phyloP scores from a whole-genome alignment of 2,113 vertebrate genomes.

The Craseonycteris thonglongyai region DNA sequence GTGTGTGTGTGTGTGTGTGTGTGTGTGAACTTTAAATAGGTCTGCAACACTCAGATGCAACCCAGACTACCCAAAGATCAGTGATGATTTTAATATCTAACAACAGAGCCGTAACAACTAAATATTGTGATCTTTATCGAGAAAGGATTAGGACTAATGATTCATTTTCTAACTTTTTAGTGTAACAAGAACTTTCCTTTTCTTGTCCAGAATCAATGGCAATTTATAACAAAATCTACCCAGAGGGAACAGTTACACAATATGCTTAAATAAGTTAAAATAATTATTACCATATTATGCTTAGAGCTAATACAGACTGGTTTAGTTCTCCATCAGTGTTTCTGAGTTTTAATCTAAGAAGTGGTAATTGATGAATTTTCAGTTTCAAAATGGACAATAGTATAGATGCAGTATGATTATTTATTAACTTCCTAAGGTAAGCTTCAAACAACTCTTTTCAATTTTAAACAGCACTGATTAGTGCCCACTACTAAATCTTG shows the following conservation, averaged over 20 bases:
- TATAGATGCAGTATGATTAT: background rate
- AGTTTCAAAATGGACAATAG: background rate
- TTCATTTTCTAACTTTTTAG: constrained; percentile 1
- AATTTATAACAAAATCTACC: background rate
- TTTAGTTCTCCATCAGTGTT: background rate
- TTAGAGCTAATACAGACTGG: background rate
- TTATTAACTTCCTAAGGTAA: background rate
- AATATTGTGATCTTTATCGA: background rate
- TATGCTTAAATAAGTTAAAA: background rate
- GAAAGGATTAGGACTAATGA: background rate
- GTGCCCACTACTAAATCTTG: background rate
- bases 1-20: background rate
- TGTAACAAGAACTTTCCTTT: background rate
- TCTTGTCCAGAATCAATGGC: background rate
- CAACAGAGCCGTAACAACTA: background rate
- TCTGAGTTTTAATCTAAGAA: background rate
- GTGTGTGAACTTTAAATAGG: background rate
- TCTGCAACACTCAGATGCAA: background rate
- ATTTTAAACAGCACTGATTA: background rate
- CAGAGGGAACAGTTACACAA: background rate
- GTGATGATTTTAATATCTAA: background rate
- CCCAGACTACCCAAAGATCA: background rate
- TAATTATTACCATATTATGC: background rate
- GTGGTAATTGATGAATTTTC: background rate
- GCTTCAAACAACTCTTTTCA: background rate